Percentiles rank a stretch among this genome's conserved stretches.
Conservation (phyloP, 2,888 invertebrate genomes). For the Lasioglossum oenotherae region DNA sequence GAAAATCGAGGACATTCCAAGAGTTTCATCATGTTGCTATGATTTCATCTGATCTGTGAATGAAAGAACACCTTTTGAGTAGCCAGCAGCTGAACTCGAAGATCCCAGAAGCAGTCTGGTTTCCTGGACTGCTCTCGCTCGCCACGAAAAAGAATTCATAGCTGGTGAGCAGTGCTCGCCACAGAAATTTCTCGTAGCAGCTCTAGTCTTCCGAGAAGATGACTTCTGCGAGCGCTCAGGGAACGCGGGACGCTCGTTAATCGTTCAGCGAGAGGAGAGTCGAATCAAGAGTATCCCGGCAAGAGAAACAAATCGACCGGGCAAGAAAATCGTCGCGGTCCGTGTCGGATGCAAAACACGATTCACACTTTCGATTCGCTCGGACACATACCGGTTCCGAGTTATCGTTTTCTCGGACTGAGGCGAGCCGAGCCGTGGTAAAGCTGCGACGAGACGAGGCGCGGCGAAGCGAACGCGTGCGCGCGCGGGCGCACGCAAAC, state of each 20-base stretch:
- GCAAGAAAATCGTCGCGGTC: conserved; percentile 38
- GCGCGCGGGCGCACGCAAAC: conserved; percentile 19
- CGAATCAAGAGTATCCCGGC: neutral
- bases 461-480: neutral
- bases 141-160: neutral
- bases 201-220: neutral
- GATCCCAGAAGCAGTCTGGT: neutral
- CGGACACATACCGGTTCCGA: conserved; percentile 53
- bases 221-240: neutral
- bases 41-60: too few relatives aligned
- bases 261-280: conserved; percentile 4
- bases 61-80: neutral
- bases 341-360: conserved; percentile 47
- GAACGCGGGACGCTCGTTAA: neutral
- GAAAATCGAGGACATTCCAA: too few relatives aligned
- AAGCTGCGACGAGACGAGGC: neutral
- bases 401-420: conserved; percentile 32
- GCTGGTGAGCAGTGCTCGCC: neutral
- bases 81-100: neutral
- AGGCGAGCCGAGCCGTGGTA: neutral
- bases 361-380: conserved; percentile 59
- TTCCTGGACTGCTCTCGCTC: neutral
- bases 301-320: conserved; percentile 17
- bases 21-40: too few relatives aligned
- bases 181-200: neutral